Evolutionary conservation across 2,888 invertebrate genomes (phyloP).

Genomic region (Lutraria lutraria): DNA sequence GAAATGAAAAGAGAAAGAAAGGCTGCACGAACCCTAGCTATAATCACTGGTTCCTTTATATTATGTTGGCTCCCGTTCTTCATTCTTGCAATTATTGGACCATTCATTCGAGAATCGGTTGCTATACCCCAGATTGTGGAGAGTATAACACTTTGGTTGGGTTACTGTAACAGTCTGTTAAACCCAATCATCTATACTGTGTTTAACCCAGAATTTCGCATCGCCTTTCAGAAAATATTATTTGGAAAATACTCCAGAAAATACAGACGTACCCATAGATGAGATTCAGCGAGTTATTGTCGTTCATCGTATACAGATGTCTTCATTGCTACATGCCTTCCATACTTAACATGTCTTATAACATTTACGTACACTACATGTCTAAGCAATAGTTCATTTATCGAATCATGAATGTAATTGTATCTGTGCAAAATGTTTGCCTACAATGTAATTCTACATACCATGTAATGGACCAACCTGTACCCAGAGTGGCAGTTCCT

Average conservation of each 20-base stretch:
- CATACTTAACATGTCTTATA: not conserved
- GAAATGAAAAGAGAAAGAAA: conserved; percentile 86
- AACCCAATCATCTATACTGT: conserved; percentile 98
- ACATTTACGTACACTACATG: not conserved
- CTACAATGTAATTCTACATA: not conserved
- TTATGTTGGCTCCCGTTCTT: conserved; percentile 99
- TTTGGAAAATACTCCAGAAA: conserved; percentile 82
- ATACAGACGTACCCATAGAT: conserved; percentile 52
- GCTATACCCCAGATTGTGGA: conserved; percentile 80
- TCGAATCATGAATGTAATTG: not conserved
- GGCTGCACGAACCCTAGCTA: conserved; percentile 86
- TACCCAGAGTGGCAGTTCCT: not conserved
- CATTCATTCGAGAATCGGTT: conserved; percentile 89
- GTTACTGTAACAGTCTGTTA: conserved; percentile 95
- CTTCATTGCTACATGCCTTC: conserved; percentile 19
- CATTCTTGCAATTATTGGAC: conserved; percentile 94
- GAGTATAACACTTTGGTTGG: conserved; percentile 91
- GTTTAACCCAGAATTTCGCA: conserved; percentile 96
- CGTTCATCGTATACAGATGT: not conserved
- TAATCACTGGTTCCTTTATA: conserved; percentile 96
- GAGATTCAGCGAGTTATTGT: not conserved
- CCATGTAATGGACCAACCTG: not conserved
- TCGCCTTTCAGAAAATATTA: conserved; percentile 95
- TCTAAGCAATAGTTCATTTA: conserved; percentile 5
- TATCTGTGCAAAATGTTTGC: not conserved